These are phyloP conservation scores for Chymomyza amoena DNA, from an alignment of 2,888 invertebrate species.

Conservation along the genomic window DNA sequence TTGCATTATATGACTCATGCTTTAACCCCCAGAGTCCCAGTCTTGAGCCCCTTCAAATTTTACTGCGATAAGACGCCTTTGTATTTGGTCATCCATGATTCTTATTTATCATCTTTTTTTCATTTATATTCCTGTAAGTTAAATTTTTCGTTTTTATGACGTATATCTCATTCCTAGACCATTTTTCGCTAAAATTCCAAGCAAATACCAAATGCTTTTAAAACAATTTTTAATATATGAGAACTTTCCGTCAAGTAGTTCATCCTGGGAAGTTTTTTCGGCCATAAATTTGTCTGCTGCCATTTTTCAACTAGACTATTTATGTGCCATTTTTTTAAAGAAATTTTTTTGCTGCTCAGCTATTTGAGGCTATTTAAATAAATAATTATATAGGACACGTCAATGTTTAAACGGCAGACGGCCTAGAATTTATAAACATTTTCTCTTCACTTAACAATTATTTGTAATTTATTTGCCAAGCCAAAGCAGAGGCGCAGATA, in stretches of 20 bases:
- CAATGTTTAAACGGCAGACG: slow-evolving; percentile 5
- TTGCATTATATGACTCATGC: too few species aligned
- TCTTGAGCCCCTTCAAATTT: too few species aligned
- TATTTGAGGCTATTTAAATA: neutral
- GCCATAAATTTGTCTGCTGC: neutral
- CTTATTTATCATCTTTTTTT: too few species aligned
- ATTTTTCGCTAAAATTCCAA: neutral
- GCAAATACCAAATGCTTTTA: neutral
- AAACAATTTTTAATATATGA: neutral
- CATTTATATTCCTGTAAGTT: too few species aligned
- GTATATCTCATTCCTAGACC: too few species aligned
- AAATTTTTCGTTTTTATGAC: too few species aligned
- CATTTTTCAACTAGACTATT: too few species aligned
- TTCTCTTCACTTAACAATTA: slow-evolving; percentile 31
- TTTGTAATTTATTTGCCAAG: slow-evolving; percentile 34
- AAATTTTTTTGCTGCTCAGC: neutral
- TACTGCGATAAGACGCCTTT: too few species aligned
- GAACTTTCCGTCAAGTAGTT: neutral
- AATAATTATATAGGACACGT: slow-evolving; percentile 11
- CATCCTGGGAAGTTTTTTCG: too few species aligned
- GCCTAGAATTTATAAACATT: slow-evolving; percentile 40
- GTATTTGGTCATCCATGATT: too few species aligned
- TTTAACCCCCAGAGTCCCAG: too few species aligned
- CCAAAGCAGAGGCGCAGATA: neutral
- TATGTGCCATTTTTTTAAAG: neutral